Percentiles rank a stretch among this genome's conserved stretches.
Evolutionary conservation across 2,888 invertebrate genomes (phyloP).

Genomic region (Euplexia lucipara): DNA sequence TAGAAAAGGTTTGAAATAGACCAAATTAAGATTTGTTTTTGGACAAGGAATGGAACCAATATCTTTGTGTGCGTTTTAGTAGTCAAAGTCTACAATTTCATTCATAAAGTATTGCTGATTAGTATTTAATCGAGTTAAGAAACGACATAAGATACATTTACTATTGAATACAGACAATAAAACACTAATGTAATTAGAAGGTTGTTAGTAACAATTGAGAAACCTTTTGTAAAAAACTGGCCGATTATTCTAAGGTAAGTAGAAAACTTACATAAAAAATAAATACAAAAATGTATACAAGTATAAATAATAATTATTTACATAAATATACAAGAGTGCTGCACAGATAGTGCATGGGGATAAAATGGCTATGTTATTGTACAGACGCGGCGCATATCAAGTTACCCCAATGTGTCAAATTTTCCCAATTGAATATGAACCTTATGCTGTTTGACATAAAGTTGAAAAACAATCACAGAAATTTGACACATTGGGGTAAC

Average conservation of each 20-base stretch:
- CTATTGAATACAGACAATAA: not conserved
- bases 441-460: too few relatives aligned
- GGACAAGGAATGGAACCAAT: too few relatives aligned
- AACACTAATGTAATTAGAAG: not conserved
- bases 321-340: constrained; percentile 62
- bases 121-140: not conserved
- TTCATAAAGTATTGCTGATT: not conserved
- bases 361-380: constrained; percentile 39
- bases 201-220: constrained; percentile 10
- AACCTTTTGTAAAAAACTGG: constrained; percentile 39
- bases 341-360: constrained; percentile 13
- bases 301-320: constrained; percentile 64
- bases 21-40: too few relatives aligned
- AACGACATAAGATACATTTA: not conserved
- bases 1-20: too few relatives aligned
- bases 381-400: too few relatives aligned
- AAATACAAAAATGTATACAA: constrained; percentile 35
- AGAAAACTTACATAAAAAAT: constrained; percentile 20
- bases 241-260: constrained; percentile 28
- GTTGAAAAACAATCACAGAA: too few relatives aligned
- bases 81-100: not conserved
- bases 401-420: too few relatives aligned
- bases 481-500: too few relatives aligned
- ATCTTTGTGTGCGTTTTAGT: not conserved
- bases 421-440: too few relatives aligned